Percentiles rank a stretch among this genome's conserved stretches.
Conservation (phyloP, 2,888 invertebrate species). For the Trissoscelio sp. region DNA sequence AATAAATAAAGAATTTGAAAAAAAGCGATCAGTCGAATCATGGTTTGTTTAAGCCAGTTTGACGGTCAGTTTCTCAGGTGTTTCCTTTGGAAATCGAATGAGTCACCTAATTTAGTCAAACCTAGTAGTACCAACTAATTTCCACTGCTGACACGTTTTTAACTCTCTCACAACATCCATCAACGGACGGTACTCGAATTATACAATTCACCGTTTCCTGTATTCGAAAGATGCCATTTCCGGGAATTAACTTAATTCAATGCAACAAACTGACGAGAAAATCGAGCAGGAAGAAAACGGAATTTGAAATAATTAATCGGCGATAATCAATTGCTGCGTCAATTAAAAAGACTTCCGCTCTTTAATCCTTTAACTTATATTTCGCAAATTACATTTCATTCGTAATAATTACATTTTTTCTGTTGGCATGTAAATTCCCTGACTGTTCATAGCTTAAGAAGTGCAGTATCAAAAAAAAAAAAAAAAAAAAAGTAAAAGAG, state of each 20-base stretch:
- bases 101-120: conserved; percentile 72
- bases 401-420: conserved; percentile 49
- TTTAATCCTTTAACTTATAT: conserved; percentile 9
- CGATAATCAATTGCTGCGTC: conserved; percentile 32
- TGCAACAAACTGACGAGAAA: conserved; percentile 26
- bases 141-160: conserved; percentile 25
- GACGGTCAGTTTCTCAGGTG: conserved; percentile 49
- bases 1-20: background rate
- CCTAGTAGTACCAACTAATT: conserved; percentile 54
- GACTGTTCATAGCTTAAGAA: conserved; percentile 7
- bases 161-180: conserved; percentile 62
- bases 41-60: conserved; percentile 43
- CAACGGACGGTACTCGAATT: conserved; percentile 71
- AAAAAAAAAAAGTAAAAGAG: conserved; percentile 4
- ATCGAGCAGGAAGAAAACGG: conserved; percentile 26
- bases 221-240: conserved; percentile 43
- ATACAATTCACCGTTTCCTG: conserved; percentile 73
- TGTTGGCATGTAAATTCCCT: conserved; percentile 19
- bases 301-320: conserved; percentile 32
- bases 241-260: conserved; percentile 55
- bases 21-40: conserved; percentile 34
- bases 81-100: conserved; percentile 65
- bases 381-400: conserved; percentile 43
- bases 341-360: conserved; percentile 24
- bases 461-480: conserved; percentile 4